A percentile compares a stretch with the other conserved stretches of the same genome.
Conservation (phyloP, 2,113 vertebrate species). For the Macquaria australasica region DNA sequence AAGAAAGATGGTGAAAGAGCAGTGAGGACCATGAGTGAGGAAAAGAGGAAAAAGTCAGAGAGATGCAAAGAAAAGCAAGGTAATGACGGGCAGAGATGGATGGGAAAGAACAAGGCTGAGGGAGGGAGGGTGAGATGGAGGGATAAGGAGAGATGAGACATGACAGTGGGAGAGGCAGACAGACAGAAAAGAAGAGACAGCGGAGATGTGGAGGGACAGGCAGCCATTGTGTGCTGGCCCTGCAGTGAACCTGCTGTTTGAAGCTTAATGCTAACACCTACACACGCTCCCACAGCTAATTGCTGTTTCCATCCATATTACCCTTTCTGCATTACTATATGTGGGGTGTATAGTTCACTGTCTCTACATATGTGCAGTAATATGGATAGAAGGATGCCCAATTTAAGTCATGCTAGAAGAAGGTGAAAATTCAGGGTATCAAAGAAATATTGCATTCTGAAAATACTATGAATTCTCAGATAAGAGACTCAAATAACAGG, state of each 20-base stretch:
- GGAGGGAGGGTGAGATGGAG: background rate
- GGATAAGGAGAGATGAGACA: background rate
- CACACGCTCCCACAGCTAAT: conserved; percentile 4
- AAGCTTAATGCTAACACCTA: conserved; percentile 31
- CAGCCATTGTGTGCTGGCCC: background rate
- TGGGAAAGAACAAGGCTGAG: background rate
- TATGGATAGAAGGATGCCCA: background rate
- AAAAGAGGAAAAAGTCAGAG: background rate
- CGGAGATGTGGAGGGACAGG: background rate
- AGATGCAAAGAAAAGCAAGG: conserved; percentile 14
- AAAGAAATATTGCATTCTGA: background rate
- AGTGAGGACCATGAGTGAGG: background rate
- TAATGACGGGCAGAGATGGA: conserved; percentile 7
- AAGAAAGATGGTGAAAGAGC: background rate
- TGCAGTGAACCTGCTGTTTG: conserved; percentile 34
- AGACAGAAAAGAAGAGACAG: conserved; percentile 18
- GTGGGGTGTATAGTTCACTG: background rate
- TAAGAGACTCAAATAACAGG: background rate
- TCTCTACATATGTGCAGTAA: background rate
- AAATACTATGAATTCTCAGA: background rate
- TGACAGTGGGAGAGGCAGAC: conserved; percentile 12
- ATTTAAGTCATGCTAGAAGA: background rate
- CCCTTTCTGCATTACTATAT: background rate
- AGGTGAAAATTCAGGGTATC: background rate
- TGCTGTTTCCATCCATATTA: conserved; percentile 8